A percentile compares a stretch with the other conserved stretches of the same genome.
These are phyloP conservation scores for Sebastes elongatus DNA, from an alignment of 2,797 vertebrate genomes.

Conservation along the genomic window DNA sequence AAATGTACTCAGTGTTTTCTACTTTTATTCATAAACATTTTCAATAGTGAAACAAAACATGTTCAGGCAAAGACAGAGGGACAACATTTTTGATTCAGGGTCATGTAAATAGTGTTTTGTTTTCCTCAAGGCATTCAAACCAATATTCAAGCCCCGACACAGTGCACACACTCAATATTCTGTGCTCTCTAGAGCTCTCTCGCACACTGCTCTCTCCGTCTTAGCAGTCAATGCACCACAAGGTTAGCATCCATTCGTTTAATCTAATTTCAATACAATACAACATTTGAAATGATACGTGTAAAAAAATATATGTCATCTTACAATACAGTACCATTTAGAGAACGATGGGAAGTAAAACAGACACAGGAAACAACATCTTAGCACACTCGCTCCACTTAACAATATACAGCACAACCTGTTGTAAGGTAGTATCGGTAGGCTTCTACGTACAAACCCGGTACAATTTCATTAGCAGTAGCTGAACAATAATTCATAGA, in stretches of 20 bases:
- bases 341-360: slow-evolving; percentile 73
- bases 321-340: slow-evolving; percentile 84
- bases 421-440: slow-evolving; percentile 58
- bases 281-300: slow-evolving; percentile 80
- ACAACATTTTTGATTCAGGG: slow-evolving; percentile 29
- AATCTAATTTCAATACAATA: slow-evolving; percentile 79
- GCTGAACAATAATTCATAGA: slow-evolving; percentile 64
- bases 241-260: slow-evolving; percentile 71
- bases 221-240: slow-evolving; percentile 35
- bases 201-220: background rate
- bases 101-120: slow-evolving; percentile 28
- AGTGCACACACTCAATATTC: background rate
- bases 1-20: slow-evolving; percentile 11
- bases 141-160: background rate
- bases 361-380: slow-evolving; percentile 71
- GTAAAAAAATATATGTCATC: slow-evolving; percentile 88
- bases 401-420: slow-evolving; percentile 65
- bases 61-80: slow-evolving; percentile 16
- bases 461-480: slow-evolving; percentile 64
- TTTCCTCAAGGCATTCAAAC: slow-evolving; percentile 10
- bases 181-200: background rate
- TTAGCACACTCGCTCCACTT: slow-evolving; percentile 68
- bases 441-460: slow-evolving; percentile 64
- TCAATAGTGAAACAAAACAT: slow-evolving; percentile 44
- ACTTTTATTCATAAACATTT: slow-evolving; percentile 28